phyloP scores from a whole-genome alignment of 2,797 vertebrate species.

The Orientallactaga sibirica region DNA sequence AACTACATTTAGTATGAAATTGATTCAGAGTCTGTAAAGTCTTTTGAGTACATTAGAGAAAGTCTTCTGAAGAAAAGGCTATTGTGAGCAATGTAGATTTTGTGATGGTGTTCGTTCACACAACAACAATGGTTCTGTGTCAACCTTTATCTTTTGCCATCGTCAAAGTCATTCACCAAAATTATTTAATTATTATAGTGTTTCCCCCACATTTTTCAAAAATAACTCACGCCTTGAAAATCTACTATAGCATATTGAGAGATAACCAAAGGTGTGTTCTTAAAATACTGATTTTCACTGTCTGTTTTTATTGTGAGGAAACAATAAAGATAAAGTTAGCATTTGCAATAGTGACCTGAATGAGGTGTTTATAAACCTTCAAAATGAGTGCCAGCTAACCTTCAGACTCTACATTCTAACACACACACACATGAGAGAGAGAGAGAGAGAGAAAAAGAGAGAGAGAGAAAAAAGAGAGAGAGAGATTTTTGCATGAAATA shows the following conservation, averaged over 20 bases:
- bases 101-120: constrained; percentile 4
- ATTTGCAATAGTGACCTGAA: not conserved
- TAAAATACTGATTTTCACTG: not conserved
- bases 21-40: constrained; percentile 11
- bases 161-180: constrained; percentile 9
- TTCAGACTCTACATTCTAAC: not conserved
- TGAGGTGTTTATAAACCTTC: constrained; percentile 5
- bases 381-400: not conserved
- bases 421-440: too few relatives aligned
- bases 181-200: not conserved
- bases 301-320: not conserved
- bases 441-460: too few relatives aligned
- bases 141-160: constrained; percentile 5
- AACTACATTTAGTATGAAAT: not conserved
- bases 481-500: not conserved
- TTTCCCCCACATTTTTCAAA: constrained; percentile 40
- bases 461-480: not conserved
- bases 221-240: constrained; percentile 29
- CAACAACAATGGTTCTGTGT: not conserved
- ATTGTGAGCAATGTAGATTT: constrained; percentile 43
- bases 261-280: constrained; percentile 12
- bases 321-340: constrained; percentile 6
- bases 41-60: not conserved
- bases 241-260: not conserved
- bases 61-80: not conserved